Base-by-base conservation (phyloP, 2,888 invertebrate species). In the Antheraea yamamai region DNA sequence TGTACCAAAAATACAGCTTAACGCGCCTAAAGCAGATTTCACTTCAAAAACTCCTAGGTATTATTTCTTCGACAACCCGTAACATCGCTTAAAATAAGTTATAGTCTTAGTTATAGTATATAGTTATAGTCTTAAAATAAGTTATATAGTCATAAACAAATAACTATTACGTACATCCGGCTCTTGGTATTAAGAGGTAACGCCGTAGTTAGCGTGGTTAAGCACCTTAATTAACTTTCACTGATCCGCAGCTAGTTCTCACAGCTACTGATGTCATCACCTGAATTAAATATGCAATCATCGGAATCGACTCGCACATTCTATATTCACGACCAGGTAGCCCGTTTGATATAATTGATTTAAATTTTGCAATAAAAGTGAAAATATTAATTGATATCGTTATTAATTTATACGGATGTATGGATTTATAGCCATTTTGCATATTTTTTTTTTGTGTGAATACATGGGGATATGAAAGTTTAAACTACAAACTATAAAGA, bases 191-290 rank as follows among this genome's bases (percentile, higher is more conserved):
- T 84, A 81, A 81, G 78, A 82, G 80, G 75, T 75, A 73, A 74
- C 75, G 73, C 68, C 74, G 74, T 75, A 74, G 73, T 76, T 83
- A 78, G 81, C 79, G 78, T 86, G 81, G 82, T 87, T 85, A 88
- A 87, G 83, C 83, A 82, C 79, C 82, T 86, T 89, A 89, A 91
- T 91, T 89, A 87, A 89, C 92, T 92, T 92, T 92, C 92, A 86
- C 92, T 86, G 75, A n/a, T 73, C 81, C 78, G 78, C 79, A 72
- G 75, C 80, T 77, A 77, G 81, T 83, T 85, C 82, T 77, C 84
- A 80, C 74, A 75, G 81, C 81, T 78, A 82, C 81, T 92, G 92
- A 92, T 90, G 90, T 92, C 92, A 92, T 87, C 74, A 77, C 64
- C 75, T 73, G 73, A 75, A 75, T 70, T 75, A 73, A 73, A 68